Evolutionary conservation across 92 coral and sea anemone species (phyloP).

Genomic region (Umimayanthus kanabou): DNA sequence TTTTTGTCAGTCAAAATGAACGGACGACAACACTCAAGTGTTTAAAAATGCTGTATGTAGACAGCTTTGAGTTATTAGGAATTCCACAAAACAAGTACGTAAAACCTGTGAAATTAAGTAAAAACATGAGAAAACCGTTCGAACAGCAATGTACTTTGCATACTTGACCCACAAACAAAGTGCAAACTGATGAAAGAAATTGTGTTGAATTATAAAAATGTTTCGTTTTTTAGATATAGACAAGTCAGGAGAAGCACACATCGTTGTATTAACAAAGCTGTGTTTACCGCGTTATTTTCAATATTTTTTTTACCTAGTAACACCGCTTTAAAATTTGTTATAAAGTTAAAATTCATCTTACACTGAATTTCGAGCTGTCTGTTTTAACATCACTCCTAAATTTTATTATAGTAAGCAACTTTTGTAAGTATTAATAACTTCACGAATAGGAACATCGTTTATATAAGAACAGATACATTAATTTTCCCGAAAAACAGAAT

Average conservation of each 20-base stretch:
- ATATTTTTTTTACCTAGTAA: background rate
- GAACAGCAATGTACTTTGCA: background rate
- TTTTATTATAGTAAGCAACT: background rate
- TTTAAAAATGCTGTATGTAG: conserved; percentile 4
- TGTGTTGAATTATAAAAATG: background rate
- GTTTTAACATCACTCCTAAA: conserved; percentile 18
- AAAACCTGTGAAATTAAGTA: background rate
- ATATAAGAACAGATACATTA: conserved; percentile 28
- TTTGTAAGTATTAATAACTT: background rate
- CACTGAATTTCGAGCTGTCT: conserved; percentile 17
- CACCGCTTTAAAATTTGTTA: conserved; percentile 17
- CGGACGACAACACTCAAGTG: conserved; percentile 7
- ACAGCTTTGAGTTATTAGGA: background rate
- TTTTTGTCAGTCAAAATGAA: conserved; percentile 31
- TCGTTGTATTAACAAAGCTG: background rate
- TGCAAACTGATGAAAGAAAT: conserved; percentile 16
- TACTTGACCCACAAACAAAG: background rate
- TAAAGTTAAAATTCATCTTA: conserved; percentile 16
- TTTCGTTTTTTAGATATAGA: background rate
- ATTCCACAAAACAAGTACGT: background rate
- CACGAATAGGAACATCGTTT: conserved; percentile 12
- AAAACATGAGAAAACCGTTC: conserved; percentile 3
- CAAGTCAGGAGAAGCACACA: conserved; percentile 9
- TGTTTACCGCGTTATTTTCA: background rate
- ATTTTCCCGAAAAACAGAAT: background rate